These are phyloP conservation scores for Drosophila dives DNA, from an alignment of 2,888 invertebrate species.

Conservation along the genomic window DNA sequence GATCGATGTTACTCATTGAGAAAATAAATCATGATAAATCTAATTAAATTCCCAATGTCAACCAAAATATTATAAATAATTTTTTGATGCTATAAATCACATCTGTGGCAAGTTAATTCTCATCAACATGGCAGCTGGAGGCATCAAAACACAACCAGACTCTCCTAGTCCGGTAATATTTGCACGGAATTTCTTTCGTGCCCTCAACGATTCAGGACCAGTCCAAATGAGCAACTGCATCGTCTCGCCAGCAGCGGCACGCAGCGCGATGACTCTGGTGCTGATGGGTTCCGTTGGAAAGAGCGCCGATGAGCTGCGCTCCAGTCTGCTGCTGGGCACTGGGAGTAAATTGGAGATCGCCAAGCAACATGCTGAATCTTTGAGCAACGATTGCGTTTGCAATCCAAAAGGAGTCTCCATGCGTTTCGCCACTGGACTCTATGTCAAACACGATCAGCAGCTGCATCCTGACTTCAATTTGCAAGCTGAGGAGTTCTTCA, in stretches of 20 bases:
- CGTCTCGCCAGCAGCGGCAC: conserved; percentile 85
- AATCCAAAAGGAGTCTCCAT: conserved; percentile 46
- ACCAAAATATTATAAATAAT: neutral
- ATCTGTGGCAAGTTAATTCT: conserved; percentile 5
- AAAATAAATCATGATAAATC: neutral
- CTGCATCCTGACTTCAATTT: conserved; percentile 86
- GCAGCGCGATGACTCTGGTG: conserved; percentile 89
- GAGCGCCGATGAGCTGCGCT: conserved; percentile 60
- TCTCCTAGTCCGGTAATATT: conserved; percentile 43
- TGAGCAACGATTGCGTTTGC: conserved; percentile 57
- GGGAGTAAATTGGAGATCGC: conserved; percentile 58
- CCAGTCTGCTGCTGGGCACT: conserved; percentile 44
- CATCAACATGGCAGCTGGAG: conserved; percentile 49
- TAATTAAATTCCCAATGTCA: neutral
- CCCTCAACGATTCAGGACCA: conserved; percentile 36
- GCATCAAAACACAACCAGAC: conserved; percentile 35
- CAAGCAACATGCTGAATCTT: conserved; percentile 55
- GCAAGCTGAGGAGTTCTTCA: conserved; percentile 87
- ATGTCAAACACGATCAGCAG: conserved; percentile 86
- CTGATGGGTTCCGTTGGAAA: conserved; percentile 89
- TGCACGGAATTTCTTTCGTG: conserved; percentile 57
- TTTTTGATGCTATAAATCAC: neutral
- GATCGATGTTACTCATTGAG: neutral
- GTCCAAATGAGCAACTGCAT: conserved; percentile 29
- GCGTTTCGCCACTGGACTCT: conserved; percentile 90